Percentiles rank a stretch among this genome's conserved stretches.
These are phyloP conservation scores for Ypsolopha sequella DNA, from an alignment of 2,888 invertebrate species.

Conservation along the genomic window DNA sequence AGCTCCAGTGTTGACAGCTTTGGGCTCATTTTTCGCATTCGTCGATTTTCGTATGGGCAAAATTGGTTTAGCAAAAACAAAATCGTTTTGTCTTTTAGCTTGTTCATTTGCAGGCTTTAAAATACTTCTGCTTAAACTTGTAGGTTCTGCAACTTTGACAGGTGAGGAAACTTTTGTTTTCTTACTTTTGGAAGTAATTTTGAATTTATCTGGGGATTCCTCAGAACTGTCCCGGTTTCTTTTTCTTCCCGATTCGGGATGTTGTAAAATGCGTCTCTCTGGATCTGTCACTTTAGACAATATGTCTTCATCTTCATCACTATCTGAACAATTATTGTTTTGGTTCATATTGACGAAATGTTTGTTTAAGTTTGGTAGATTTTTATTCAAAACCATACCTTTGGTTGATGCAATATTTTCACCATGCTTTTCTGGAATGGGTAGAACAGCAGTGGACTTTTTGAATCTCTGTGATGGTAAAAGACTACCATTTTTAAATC, in stretches of 20 bases:
- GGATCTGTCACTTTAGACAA: neutral
- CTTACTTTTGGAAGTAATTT: neutral
- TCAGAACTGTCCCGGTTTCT: neutral
- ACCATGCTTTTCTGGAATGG: constrained; percentile 20
- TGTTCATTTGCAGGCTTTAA: neutral
- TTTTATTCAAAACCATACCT: constrained; percentile 5
- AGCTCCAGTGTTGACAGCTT: neutral
- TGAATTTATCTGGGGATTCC: neutral
- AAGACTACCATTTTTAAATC: constrained; percentile 32
- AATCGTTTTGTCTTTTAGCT: constrained; percentile 17
- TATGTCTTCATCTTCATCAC: constrained; percentile 1
- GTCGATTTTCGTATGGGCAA: constrained; percentile 27
- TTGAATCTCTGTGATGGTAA: constrained; percentile 47
- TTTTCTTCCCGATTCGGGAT: constrained; percentile 1
- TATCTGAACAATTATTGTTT: neutral
- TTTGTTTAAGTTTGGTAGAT: neutral
- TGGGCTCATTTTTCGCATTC: neutral
- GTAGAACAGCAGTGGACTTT: constrained; percentile 20
- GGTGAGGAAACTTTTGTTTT: constrained; percentile 1
- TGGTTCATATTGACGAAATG: neutral
- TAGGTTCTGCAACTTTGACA: neutral
- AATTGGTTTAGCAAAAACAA: constrained; percentile 38
- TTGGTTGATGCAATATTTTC: constrained; percentile 9
- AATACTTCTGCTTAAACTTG: constrained; percentile 9
- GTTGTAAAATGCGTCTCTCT: neutral